Conservation (phyloP, 2,888 invertebrate genomes). For the Volucella inflata region DNA sequence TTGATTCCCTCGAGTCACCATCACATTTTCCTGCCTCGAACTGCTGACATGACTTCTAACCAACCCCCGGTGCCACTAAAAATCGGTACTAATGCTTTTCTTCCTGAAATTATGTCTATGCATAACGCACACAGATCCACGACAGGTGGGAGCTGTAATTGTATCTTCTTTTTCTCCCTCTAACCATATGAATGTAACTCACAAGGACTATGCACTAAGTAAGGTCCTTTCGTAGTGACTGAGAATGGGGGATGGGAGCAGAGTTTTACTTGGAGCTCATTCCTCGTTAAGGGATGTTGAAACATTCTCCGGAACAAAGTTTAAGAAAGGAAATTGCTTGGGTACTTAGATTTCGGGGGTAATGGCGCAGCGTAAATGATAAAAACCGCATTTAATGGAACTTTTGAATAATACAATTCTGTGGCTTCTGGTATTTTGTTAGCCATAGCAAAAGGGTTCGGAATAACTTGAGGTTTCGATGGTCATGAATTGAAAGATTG, state of each 20-base stretch:
- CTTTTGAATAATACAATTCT: slow-evolving; percentile 69
- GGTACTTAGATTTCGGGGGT: slow-evolving; percentile 49
- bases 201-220: slow-evolving; percentile 52
- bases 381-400: slow-evolving; percentile 70
- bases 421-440: slow-evolving; percentile 37
- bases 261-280: slow-evolving; percentile 34
- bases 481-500: neutral
- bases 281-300: slow-evolving; percentile 60
- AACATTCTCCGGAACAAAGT: slow-evolving; percentile 53
- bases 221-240: slow-evolving; percentile 6
- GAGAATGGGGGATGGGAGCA: neutral
- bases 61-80: too few relatives aligned
- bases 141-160: too few relatives aligned
- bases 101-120: too few relatives aligned
- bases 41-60: too few relatives aligned
- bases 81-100: too few relatives aligned
- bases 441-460: slow-evolving; percentile 27
- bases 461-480: slow-evolving; percentile 34
- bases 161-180: neutral
- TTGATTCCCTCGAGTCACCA: too few relatives aligned
- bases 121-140: too few relatives aligned
- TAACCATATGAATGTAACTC: slow-evolving; percentile 40
- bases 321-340: slow-evolving; percentile 70
- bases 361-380: slow-evolving; percentile 53
- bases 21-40: too few relatives aligned